Evolutionary conservation across 2,888 invertebrate genomes (phyloP).

Genomic region (Amitus sp.): DNA sequence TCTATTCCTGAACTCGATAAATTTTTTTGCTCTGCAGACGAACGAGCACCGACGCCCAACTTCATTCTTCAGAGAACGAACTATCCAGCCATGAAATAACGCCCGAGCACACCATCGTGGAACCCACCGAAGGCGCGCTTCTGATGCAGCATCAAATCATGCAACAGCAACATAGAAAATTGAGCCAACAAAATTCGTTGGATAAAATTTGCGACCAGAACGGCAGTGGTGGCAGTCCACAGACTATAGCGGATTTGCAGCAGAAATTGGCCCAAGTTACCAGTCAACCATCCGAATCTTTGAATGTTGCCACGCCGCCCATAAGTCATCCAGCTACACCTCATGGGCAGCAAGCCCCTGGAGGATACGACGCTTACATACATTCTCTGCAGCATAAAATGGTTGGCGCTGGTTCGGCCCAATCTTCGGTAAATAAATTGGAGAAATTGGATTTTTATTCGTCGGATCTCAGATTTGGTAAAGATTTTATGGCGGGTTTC

Average conservation of each 20-base stretch:
- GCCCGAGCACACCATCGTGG: slow-evolving; percentile 60
- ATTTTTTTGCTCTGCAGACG: slow-evolving; percentile 44
- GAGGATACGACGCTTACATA: slow-evolving; percentile 74
- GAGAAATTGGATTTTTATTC: no score
- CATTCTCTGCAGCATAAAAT: slow-evolving; percentile 78
- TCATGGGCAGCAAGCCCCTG: slow-evolving; percentile 69
- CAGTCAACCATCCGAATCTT: slow-evolving; percentile 65
- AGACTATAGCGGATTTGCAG: slow-evolving; percentile 70
- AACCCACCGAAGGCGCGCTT: slow-evolving; percentile 47
- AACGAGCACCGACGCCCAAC: slow-evolving; percentile 58
- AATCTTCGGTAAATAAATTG: slow-evolving; percentile 48
- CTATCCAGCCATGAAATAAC: slow-evolving; percentile 60
- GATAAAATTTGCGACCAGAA: slow-evolving; percentile 52
- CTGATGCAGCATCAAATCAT: slow-evolving; percentile 48
- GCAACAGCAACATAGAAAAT: slow-evolving; percentile 53
- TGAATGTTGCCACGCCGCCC: slow-evolving; percentile 65
- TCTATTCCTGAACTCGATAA: no score
- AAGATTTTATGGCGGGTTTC: no score
- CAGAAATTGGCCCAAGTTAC: slow-evolving; percentile 70
- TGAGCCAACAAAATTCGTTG: slow-evolving; percentile 62
- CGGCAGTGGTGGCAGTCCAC: slow-evolving; percentile 55
- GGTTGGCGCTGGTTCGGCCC: slow-evolving; percentile 61
- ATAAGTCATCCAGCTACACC: slow-evolving; percentile 74
- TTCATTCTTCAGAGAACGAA: slow-evolving; percentile 57
- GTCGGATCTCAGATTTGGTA: no score